Conservation (phyloP, 2,797 vertebrate species). For the Valencia hispanica region DNA sequence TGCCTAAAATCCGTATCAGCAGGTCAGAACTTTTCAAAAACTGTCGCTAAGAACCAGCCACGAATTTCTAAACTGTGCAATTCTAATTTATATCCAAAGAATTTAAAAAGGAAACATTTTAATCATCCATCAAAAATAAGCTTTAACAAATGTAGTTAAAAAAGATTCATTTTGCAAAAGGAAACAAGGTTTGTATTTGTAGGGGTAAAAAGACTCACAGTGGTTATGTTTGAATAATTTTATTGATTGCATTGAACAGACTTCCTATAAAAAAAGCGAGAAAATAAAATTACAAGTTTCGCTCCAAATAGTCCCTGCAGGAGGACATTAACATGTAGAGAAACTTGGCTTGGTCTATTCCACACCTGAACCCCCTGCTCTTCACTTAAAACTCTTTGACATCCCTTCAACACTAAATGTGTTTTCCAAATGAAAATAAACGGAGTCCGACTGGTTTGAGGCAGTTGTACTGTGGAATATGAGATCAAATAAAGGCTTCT, state of each 20-base stretch:
- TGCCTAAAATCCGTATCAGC: background rate
- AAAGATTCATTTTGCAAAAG: background rate
- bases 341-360: constrained; percentile 61
- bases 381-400: constrained; percentile 68
- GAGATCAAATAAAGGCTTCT: constrained; percentile 88
- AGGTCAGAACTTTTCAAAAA: background rate
- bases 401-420: constrained; percentile 84
- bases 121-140: background rate
- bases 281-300: constrained; percentile 69
- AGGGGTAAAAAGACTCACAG: constrained; percentile 3
- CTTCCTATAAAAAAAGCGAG: constrained; percentile 37
- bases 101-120: background rate
- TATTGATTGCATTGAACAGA: constrained; percentile 38
- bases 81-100: background rate
- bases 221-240: constrained; percentile 32
- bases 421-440: constrained; percentile 90
- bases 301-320: constrained; percentile 70
- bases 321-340: constrained; percentile 78
- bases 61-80: background rate
- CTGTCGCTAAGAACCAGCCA: background rate
- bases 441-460: constrained; percentile 80
- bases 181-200: constrained; percentile 17
- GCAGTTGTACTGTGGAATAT: constrained; percentile 85
- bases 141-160: background rate
- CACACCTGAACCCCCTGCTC: constrained; percentile 55